Percentiles rank a stretch among this genome's conserved stretches.
These are phyloP conservation scores for Teleopsis dalmanni DNA, from an alignment of 1,140 invertebrate genomes.

Conservation along the genomic window DNA sequence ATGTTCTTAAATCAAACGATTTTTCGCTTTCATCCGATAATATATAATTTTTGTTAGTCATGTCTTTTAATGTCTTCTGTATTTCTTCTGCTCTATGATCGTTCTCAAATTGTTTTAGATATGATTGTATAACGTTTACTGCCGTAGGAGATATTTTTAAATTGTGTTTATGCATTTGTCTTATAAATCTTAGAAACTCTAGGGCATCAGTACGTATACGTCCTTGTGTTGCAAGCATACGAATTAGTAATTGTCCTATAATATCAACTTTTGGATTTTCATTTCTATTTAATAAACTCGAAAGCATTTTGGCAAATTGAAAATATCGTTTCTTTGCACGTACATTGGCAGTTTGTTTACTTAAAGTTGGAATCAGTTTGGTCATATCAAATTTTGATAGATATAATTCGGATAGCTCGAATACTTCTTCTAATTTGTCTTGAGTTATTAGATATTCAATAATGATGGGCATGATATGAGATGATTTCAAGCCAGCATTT, in stretches of 20 bases:
- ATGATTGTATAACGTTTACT: conserved; percentile 13
- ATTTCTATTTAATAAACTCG: conserved; percentile 19
- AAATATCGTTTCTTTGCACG: conserved; percentile 32
- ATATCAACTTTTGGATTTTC: conserved; percentile 25
- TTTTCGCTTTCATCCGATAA: conserved; percentile 9
- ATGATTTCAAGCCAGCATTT: conserved; percentile 30
- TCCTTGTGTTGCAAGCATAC: conserved; percentile 24
- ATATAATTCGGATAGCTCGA: conserved; percentile 28
- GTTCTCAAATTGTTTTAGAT: background rate
- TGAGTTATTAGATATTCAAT: conserved; percentile 39
- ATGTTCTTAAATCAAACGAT: too few species aligned
- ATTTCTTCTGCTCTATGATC: background rate
- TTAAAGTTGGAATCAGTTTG: conserved; percentile 19
- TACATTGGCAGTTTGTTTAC: conserved; percentile 22
- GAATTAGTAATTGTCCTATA: conserved; percentile 24
- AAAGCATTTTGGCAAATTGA: conserved; percentile 22
- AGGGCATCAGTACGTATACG: conserved; percentile 24
- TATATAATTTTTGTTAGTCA: conserved; percentile 18
- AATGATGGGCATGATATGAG: conserved; percentile 33
- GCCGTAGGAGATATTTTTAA: conserved; percentile 26
- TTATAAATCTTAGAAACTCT: conserved; percentile 21
- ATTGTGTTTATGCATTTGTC: conserved; percentile 25
- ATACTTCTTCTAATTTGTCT: conserved; percentile 24
- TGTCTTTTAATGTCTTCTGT: conserved; percentile 21
- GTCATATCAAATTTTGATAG: conserved; percentile 27